Evolutionary conservation across 1,140 invertebrate species (phyloP), one percentile per base, ranked within the genome.

Genomic region (Acromyrmex echinatior): DNA sequence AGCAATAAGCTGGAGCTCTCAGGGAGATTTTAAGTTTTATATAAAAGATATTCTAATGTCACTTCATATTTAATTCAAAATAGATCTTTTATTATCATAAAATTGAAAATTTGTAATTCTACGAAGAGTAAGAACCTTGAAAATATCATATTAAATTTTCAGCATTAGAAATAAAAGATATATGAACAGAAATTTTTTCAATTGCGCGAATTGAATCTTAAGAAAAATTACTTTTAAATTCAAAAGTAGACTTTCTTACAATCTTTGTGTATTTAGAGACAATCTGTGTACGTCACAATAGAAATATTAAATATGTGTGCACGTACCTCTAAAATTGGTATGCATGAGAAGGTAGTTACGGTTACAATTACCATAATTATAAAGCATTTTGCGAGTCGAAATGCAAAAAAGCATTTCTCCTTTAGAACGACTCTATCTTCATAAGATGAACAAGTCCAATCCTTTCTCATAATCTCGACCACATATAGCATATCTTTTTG

Each of bases 381-480:
- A 21, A 94, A 94, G n/a, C 81, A 82, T 76, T 93, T 94, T 0
- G 92, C 70, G 0, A 94, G 53, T 0, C 80, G 90, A 25, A 91
- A 94, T 0, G 89, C 73, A n/a, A 90, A 81, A 9, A 65, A 31
- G 71, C 92, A 93, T 31, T 92, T 93, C 9, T 93, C 68, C 12
- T 63, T 78, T 1, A 94, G 25, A 3, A 93, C 25, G 0, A 9
- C 0, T 14, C 49, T 90, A 6, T 94, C 91, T 10, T 92, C 89
- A 6, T 14, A 14, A 3, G 58, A 66, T 0, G 91, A 87, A 2
- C 56, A 5, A 9, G 35, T 28, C 94, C 93, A 94, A 58, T 94
- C 93, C 0, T 65, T 14, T 63, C 35, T 85, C 90, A 94, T 94
- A 0, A 63, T 92, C 18, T 93, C 86, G 12, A 94, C 68, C 3